A percentile compares a stretch with the other conserved stretches of the same genome.
Evolutionary conservation across 2,888 invertebrate genomes (phyloP).

Genomic region (Philereme vetulata): DNA sequence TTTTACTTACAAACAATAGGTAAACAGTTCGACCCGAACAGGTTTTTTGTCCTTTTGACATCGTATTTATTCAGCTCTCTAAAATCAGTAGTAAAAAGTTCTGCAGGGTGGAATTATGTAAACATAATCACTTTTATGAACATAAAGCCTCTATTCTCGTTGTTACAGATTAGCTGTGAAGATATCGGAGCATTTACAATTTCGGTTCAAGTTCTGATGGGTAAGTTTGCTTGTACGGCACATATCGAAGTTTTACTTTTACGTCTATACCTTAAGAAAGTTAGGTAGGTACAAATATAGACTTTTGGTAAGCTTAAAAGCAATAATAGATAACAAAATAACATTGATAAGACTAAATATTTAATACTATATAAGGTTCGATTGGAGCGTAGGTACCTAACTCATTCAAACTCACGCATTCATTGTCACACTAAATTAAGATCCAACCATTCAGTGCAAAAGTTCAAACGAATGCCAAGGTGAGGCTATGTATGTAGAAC

Average conservation of each 20-base stretch:
- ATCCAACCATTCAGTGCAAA: constrained; percentile 1
- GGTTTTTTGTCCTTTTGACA: too few species aligned
- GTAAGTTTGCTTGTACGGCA: constrained; percentile 39
- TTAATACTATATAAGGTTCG: background rate
- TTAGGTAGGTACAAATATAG: too few species aligned
- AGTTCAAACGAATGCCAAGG: constrained; percentile 1
- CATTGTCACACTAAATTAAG: background rate
- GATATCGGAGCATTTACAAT: constrained; percentile 5
- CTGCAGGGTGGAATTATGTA: too few species aligned
- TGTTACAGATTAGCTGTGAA: constrained; percentile 43
- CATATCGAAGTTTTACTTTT: too few species aligned
- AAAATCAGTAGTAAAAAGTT: too few species aligned
- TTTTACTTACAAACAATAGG: too few species aligned
- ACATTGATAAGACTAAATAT: background rate
- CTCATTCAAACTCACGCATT: background rate
- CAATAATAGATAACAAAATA: background rate
- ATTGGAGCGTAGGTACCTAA: background rate
- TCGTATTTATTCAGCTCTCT: too few species aligned
- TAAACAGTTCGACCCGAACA: too few species aligned
- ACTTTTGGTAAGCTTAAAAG: too few species aligned
- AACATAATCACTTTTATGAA: too few species aligned
- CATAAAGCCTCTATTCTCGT: constrained; percentile 25
- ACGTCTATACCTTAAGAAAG: too few species aligned
- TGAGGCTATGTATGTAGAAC: constrained; percentile 20
- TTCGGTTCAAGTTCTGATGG: constrained; percentile 40